Conservation (phyloP, 2,888 invertebrate species). For the Eupithecia abbreviata region DNA sequence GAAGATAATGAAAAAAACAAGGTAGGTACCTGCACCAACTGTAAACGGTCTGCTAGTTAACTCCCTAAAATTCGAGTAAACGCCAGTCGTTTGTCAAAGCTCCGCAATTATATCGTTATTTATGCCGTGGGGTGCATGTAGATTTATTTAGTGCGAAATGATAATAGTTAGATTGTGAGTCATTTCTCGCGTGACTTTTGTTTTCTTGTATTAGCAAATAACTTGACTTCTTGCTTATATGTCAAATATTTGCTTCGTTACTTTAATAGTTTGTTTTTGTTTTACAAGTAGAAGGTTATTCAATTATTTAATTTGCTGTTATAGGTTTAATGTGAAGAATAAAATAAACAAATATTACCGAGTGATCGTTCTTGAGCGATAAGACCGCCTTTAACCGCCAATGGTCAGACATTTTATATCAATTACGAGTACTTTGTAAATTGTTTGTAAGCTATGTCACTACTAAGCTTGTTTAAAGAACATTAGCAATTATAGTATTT, state of each 20-base stretch:
- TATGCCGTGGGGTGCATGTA: constrained; percentile 67
- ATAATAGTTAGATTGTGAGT: constrained; percentile 29
- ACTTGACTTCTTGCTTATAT: neutral
- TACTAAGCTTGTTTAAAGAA: neutral
- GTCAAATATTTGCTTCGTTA: neutral
- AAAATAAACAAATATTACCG: neutral
- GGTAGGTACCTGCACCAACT: constrained; percentile 23
- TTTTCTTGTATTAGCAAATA: neutral
- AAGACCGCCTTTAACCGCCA: neutral
- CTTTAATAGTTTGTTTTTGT: neutral
- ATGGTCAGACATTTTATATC: no score
- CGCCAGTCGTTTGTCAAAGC: constrained; percentile 74
- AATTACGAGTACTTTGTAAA: no score
- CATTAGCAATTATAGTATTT: neutral
- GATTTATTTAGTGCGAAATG: constrained; percentile 57
- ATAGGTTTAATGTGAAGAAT: neutral
- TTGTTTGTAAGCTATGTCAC: neutral
- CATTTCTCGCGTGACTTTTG: neutral
- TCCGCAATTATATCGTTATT: constrained; percentile 78
- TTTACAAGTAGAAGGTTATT: neutral
- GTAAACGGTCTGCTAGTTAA: constrained; percentile 44
- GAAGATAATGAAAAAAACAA: constrained; percentile 34
- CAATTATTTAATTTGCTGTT: neutral
- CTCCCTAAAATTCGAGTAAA: constrained; percentile 48
- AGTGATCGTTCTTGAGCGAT: neutral